Base-by-base conservation (phyloP, 2,113 vertebrate species). In the Gymnobelideus leadbeateri region DNA sequence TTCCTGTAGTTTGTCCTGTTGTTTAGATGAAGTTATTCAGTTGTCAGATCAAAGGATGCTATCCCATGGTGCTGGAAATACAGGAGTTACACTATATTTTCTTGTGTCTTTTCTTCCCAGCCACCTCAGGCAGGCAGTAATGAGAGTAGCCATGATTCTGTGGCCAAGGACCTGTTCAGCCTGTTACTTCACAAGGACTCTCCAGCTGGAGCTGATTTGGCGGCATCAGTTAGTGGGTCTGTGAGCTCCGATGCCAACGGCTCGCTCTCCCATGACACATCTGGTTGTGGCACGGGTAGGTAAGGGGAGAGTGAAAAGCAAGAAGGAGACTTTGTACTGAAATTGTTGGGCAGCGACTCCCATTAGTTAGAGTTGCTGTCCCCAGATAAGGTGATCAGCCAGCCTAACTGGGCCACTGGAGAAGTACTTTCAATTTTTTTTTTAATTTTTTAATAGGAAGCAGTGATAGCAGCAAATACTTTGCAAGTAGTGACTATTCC, bases 391-490 rank as follows among this genome's bases (percentile, higher is more conserved):
- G n/a, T 16, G 0, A 0, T 68, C 57, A 3, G 31, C 28, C 31
- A 37, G 11, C 57, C 31, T 4, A 4, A n/a, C 68, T 43, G 50
- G 9, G 50, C 53, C 31, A 14, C 24, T 24, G 46, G n/a, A 51
- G 1, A 25, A 89, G 4, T 57, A 0, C 77, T 51, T 94, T 28
- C 96, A 57, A 3, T 12, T 93, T 89, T 6, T 11, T 90, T 91
- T 52, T 92, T n/a, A 57, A 16, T 0, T 95, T 95, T 89, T 95
- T 94, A 90, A 46, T 96, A 98, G 98, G 97, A 95, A 97, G 97
- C 96, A 98, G 98, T 97, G 98, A 99, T 98, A 99, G 98, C 98
- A 99, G 99, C 97, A 98, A 98, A 26, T 98, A 98, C 97, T 99
- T 99, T 94, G 98, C 98, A 94, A 98, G 99, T 97, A 99, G 98